phyloP scores from a whole-genome alignment of 2,113 vertebrate genomes.

The Halichoerus grypus region DNA sequence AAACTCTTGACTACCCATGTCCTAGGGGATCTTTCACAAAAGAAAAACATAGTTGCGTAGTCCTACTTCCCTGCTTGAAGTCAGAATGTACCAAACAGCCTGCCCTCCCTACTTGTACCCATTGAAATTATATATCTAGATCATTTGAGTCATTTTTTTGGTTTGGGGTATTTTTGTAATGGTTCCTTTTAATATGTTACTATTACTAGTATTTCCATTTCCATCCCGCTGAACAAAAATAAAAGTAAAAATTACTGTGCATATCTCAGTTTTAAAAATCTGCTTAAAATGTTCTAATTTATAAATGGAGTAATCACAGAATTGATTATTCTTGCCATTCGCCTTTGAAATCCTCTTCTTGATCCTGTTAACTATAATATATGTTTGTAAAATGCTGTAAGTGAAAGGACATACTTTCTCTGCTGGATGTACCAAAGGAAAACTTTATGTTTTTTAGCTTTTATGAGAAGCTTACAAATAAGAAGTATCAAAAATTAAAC shows the following conservation, averaged over 20 bases:
- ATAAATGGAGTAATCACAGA: background rate
- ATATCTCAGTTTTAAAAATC: conserved; percentile 10
- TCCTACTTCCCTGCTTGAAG: background rate
- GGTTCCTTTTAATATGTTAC: conserved; percentile 57
- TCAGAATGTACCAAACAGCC: background rate
- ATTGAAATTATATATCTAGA: background rate
- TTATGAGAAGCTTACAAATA: background rate
- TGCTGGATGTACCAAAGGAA: background rate
- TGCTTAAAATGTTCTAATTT: conserved; percentile 9
- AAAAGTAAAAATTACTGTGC: conserved; percentile 4
- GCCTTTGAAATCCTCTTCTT: conserved; percentile 51
- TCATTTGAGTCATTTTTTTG: background rate
- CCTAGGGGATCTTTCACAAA: background rate
- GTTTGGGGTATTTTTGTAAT: background rate
- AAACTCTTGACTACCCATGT: background rate
- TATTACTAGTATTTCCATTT: background rate
- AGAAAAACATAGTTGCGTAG: background rate
- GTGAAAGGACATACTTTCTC: background rate
- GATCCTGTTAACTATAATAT: conserved; percentile 17
- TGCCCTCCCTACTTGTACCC: background rate
- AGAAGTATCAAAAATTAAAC: conserved; percentile 50
- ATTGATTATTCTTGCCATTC: background rate
- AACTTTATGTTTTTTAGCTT: background rate
- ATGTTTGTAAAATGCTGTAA: conserved; percentile 1
- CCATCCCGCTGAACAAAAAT: background rate